A percentile compares a stretch with the other conserved stretches of the same genome.
phyloP scores from a whole-genome alignment of 2,113 vertebrate species.

The Plecturocebus donacophilus region DNA sequence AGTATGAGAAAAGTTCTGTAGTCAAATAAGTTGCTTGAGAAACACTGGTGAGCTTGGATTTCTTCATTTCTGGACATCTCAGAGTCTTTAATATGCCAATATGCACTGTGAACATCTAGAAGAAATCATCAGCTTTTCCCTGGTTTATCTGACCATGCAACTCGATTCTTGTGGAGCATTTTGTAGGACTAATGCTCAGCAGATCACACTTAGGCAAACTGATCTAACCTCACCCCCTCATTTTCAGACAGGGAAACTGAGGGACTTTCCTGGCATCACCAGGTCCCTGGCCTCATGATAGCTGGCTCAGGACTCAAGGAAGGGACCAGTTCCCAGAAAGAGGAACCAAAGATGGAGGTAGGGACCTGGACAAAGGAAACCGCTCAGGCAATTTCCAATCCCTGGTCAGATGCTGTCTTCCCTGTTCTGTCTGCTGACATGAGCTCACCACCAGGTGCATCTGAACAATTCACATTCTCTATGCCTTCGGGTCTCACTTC shows the following conservation, averaged over 20 bases:
- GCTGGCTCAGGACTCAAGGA: neutral
- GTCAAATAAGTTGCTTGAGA: neutral
- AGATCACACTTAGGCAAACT: neutral
- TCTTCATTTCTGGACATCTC: neutral
- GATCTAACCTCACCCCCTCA: neutral
- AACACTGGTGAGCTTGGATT: neutral
- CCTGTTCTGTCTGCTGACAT: neutral
- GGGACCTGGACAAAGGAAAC: neutral
- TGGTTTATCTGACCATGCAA: neutral
- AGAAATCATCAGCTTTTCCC: neutral
- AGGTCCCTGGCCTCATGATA: neutral
- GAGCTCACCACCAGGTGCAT: constrained; percentile 75
- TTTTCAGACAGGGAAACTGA: constrained; percentile 44
- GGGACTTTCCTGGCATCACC: constrained; percentile 44
- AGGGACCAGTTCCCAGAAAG: neutral
- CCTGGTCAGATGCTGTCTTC: neutral
- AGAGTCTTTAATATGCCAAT: neutral
- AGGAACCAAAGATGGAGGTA: neutral
- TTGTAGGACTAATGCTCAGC: neutral
- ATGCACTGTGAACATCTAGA: neutral
- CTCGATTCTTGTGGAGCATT: neutral
- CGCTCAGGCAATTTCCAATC: neutral
- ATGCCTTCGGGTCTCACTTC: constrained; percentile 17
- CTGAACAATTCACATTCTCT: constrained; percentile 48
- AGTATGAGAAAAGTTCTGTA: neutral